A percentile compares a stretch with the other conserved stretches of the same genome.
These are phyloP conservation scores for Montipora capricornis DNA, from an alignment of 64 coral and sea anemone genomes.

Conservation along the genomic window DNA sequence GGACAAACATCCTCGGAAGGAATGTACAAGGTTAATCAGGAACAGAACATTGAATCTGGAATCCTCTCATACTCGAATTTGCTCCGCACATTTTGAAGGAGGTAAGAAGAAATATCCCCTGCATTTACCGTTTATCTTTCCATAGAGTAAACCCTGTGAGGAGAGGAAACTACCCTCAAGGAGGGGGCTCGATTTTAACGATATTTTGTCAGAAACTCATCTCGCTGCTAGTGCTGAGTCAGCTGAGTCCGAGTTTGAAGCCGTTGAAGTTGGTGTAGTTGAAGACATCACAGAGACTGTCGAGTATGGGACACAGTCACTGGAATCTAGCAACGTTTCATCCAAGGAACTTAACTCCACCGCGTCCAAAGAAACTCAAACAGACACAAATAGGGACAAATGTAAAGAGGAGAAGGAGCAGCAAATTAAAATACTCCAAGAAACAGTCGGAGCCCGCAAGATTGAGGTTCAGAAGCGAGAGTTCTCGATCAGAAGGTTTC, in stretches of 20 bases:
- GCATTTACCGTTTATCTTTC: background rate
- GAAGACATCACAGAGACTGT: too few relatives aligned
- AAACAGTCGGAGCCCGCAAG: background rate
- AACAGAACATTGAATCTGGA: too few relatives aligned
- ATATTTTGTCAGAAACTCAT: too few relatives aligned
- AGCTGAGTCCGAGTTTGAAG: too few relatives aligned
- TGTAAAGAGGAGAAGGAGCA: slow-evolving; percentile 32
- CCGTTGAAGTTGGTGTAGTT: too few relatives aligned
- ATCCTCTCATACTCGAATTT: too few relatives aligned
- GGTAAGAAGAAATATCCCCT: slow-evolving; percentile 28
- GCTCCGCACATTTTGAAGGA: background rate
- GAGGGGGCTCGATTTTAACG: background rate
- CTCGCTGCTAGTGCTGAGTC: too few relatives aligned
- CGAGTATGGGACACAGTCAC: too few relatives aligned
- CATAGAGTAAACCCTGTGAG: background rate
- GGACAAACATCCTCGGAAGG: slow-evolving; percentile 6
- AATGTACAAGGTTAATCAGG: slow-evolving; percentile 25
- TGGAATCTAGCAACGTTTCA: too few relatives aligned
- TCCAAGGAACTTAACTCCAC: too few relatives aligned
- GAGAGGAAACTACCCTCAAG: background rate
- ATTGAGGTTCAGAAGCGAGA: background rate
- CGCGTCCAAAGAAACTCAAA: too few relatives aligned
- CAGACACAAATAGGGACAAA: slow-evolving; percentile 11
- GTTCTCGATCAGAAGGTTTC: background rate
- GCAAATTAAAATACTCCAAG: slow-evolving; percentile 53